Base-by-base conservation (phyloP, 2,888 invertebrate genomes). In the Drosophila falleni region DNA sequence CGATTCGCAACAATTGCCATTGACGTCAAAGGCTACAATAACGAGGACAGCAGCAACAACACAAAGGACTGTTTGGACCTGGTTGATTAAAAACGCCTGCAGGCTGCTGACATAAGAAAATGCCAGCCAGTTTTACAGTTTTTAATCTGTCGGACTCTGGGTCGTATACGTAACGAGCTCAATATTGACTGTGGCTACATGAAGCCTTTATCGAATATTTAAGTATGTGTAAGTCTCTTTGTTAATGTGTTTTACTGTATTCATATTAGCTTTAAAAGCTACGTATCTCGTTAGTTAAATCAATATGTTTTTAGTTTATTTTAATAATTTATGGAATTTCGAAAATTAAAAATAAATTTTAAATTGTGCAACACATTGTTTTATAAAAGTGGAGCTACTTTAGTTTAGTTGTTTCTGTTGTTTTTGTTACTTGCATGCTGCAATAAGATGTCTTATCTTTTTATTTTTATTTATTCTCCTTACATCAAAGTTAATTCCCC, bases 1-100 rank as follows among this genome's bases (percentile, higher is more conserved):
- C 68, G 54, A 73, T 49, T 19, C 23, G 50, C 55, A 53, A 23
- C 68, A 46, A 41, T 53, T 65, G 62, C 39, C 50, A 53, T 11
- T 72, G 78, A 78, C 69, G 74, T 78, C 78, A 68, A 78, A 63
- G 61, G 47, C 51, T 47, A 42, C 44, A 6, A 41, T 51, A 74
- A 71, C 55, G 19, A 72, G 58, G 16, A 35, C 61, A 54, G 37
- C 23, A 60, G 41, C 29, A 26, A 23, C 16, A 26, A 5, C 54
- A 44, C 26, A 54, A 64, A 56, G 31, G 54, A 23, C 23, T 23
- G 23, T 23, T 23, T 23, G 23, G 23, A 37, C 60, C 53, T n/a
- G 70, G 13, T 74, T 78, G 81, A 81, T 81, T 81, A 67, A 78
- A 78, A 78, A 46, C 46, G 50, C 61, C 78, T 63, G 23, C 54